Evolutionary conservation across 2,888 invertebrate species (phyloP).

Genomic region (Drosophila picticornis): DNA sequence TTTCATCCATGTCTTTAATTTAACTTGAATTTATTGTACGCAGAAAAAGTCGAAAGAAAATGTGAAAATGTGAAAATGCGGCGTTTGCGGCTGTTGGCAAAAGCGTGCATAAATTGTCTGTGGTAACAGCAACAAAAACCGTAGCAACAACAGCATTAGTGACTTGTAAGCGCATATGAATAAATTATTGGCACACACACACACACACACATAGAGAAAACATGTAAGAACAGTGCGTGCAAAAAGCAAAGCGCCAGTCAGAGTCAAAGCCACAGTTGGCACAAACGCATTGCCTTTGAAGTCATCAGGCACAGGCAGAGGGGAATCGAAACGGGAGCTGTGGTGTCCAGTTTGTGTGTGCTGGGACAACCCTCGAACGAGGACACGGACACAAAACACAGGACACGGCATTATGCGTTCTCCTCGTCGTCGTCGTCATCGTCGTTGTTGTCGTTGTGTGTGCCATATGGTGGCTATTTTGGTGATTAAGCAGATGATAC

Average conservation of each 20-base stretch:
- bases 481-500: conserved; percentile 83
- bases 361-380: conserved; percentile 47
- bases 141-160: conserved; percentile 76
- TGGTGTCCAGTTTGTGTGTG: conserved; percentile 8
- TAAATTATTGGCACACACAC: conserved; percentile 82
- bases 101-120: conserved; percentile 85
- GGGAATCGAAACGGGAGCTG: conserved; percentile 7
- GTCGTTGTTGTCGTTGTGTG: conserved; percentile 3
- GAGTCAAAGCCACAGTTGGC: conserved; percentile 56
- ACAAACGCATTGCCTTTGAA: conserved; percentile 71
- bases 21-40: conserved; percentile 39
- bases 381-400: conserved; percentile 12
- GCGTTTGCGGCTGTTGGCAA: conserved; percentile 48
- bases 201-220: conserved; percentile 21
- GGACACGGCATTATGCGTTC: conserved; percentile 23
- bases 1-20: conserved; percentile 31
- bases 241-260: conserved; percentile 66
- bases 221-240: conserved; percentile 63
- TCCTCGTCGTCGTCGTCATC: neutral
- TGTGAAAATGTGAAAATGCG: conserved; percentile 31
- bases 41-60: conserved; percentile 47
- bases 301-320: conserved; percentile 34
- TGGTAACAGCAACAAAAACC: conserved; percentile 66
- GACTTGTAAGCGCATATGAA: conserved; percentile 85
- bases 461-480: conserved; percentile 83